phyloP scores from a whole-genome alignment of 2,113 vertebrate species.

The Speoplatyrhinus poulsoni region DNA sequence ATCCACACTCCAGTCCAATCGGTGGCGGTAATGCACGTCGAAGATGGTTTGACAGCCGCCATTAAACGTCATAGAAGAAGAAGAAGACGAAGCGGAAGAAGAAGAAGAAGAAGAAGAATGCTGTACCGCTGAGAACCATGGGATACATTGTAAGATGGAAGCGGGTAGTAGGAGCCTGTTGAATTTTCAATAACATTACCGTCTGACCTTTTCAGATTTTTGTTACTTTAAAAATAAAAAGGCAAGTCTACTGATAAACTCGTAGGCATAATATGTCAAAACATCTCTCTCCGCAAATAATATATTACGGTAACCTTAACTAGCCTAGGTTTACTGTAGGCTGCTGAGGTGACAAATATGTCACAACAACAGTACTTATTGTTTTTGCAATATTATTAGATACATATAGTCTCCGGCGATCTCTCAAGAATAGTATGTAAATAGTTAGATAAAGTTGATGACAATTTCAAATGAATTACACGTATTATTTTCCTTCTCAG shows the following conservation, averaged over 20 bases:
- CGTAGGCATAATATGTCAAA: too few species aligned
- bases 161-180: slow-evolving; percentile 16
- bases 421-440: neutral
- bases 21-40: too few species aligned
- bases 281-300: neutral
- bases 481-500: neutral
- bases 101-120: too few species aligned
- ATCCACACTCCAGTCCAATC: too few species aligned
- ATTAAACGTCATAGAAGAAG: neutral
- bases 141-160: slow-evolving; percentile 60
- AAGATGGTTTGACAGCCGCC: too few species aligned
- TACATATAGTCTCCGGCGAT: neutral
- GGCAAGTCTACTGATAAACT: neutral
- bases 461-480: neutral
- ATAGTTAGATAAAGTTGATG: neutral
- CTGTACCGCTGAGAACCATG: slow-evolving; percentile 58
- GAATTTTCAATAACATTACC: slow-evolving; percentile 19
- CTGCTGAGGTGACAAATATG: too few species aligned
- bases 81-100: too few species aligned
- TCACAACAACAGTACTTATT: too few species aligned
- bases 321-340: too few species aligned
- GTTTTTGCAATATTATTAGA: too few species aligned
- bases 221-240: neutral
- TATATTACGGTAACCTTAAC: too few species aligned
- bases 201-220: neutral